Base-by-base conservation (phyloP, 2,888 invertebrate genomes). In the Lomographa bimaculata region DNA sequence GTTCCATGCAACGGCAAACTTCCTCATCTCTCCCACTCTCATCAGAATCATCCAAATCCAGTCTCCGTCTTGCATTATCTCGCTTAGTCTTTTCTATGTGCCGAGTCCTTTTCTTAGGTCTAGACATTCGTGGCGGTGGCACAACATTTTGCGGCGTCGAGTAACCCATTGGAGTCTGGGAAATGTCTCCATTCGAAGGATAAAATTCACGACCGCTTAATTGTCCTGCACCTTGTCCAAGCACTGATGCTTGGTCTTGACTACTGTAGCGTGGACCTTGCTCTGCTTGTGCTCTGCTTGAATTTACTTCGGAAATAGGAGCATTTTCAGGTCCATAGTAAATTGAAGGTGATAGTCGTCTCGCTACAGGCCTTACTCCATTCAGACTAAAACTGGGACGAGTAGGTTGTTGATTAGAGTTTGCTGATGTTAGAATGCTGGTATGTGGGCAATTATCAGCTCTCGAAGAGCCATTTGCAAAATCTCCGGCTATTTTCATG, bases 1-100 rank as follows among this genome's bases (percentile, higher is more conserved):
- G 53, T n/a, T 60, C 58, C 42, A 58, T 42, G 12, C 71, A 71
- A 2, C 43, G 45, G 24, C 53, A 53, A 14, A 28, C 37, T 2
- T 26, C 37, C 10, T 50, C 58, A 1, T 50, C 53, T 1, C 52
- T 57, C 0, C 26, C 50, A 4, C 58, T 58, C 3, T 49, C 56
- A 2, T 65, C 67, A 1, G 56, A 49, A 6, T 64, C 60, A n/a
- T 62, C 52, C 5, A 55, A 5, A n/a, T 55, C 42, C 3, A 61
- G 29, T 7, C 45, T 50, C 34, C 54, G 53, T 20, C 46, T 57
- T 0, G 34, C 49, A 5, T 38, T 36, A 1, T 52, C 49, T 16
- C 19, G 44, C 14, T 33, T 41, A 4, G 19, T 3, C 20, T 30
- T 54, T 3, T 46, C 48, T 1, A 23, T 8, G 5, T 50, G 49